Conservation (phyloP, 92 coral and sea anemone species). For the Porites lobata region DNA sequence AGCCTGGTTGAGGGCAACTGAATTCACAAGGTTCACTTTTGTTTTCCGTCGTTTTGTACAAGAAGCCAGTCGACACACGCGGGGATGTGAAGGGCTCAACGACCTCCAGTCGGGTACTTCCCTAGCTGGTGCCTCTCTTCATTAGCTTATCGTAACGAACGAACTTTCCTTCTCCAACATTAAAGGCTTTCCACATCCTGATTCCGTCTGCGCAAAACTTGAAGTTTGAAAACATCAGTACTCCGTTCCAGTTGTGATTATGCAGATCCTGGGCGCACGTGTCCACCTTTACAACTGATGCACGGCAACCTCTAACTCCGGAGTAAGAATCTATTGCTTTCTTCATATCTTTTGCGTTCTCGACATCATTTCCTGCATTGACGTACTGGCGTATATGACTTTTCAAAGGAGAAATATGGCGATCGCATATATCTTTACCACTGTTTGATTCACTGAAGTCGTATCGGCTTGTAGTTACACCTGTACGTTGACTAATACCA, state of each 20-base stretch:
- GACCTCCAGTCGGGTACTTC: background rate
- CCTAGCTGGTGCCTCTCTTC: constrained; percentile 25
- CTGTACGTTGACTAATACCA: constrained; percentile 35
- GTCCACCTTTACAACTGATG: constrained; percentile 10
- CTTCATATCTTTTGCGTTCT: constrained; percentile 28
- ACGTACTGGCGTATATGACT: constrained; percentile 36
- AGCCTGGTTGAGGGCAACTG: constrained; percentile 34
- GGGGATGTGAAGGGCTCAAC: constrained; percentile 19
- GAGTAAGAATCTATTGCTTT: constrained; percentile 12
- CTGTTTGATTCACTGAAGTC: constrained; percentile 29
- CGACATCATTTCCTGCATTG: constrained; percentile 39
- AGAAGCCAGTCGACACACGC: background rate
- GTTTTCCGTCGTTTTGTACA: background rate
- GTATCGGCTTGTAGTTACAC: background rate
- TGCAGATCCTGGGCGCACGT: background rate
- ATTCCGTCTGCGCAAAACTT: constrained; percentile 25
- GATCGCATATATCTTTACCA: constrained; percentile 35
- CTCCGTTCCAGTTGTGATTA: constrained; percentile 30
- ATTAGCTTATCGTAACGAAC: constrained; percentile 41
- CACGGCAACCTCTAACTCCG: constrained; percentile 34
- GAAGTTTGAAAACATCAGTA: constrained; percentile 29
- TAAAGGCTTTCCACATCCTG: constrained; percentile 34
- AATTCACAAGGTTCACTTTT: constrained; percentile 7
- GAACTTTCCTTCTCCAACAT: constrained; percentile 26
- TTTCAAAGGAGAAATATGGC: constrained; percentile 37